Base-by-base conservation (phyloP, 2,797 vertebrate species). In the Eulemur coronatus region DNA sequence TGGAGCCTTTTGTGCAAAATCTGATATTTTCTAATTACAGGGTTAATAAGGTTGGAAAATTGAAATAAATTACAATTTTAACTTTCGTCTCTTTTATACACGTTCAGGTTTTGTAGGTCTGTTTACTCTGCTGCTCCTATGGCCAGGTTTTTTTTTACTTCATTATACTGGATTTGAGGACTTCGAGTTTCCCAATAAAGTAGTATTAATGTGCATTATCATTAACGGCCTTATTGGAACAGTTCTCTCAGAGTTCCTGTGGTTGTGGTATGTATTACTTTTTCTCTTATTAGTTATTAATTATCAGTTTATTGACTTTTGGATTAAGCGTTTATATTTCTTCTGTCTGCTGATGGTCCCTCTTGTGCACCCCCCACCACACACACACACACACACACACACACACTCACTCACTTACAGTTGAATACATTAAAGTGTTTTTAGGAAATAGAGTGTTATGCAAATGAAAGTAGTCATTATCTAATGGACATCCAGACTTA, bases 171-270 rank as follows among this genome's bases (percentile, higher is more conserved):
- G 99, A 57, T 99, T 99, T 95, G 99, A 99, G 98, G 99, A 99
- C 50, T 99, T 99, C 61, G 99, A 99, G 97, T 99, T 99, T 97
- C 99, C 99, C 97, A 99, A 98, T 98, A 99, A 99, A 97, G 98
- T 99, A 97, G 99, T 99, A 91, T 99, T 99, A 99, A 99, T 99
- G 80, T 99, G 99, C 98, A 99, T 99, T 98, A 98, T 99, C 96
- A 98, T 99, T 95, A 99, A 99, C 46, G 99, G 99, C 97, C 99
- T 99, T 97, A 99, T 99, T 5, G 99, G 99, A 96, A 99, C 99
- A 3, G 99, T 99, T 96, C 99, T 99, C 46, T 99, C 99, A 0
- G 99, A 99, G 99, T 99, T 99, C 98, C 99, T 99, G 91, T 99
- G 99, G 99, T 98, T 99, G 88, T 99, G 99, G 99, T 99, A 98